Percentiles rank a stretch among this genome's conserved stretches.
Conservation (phyloP, 2,888 invertebrate genomes). For the Andrena bucephala region DNA sequence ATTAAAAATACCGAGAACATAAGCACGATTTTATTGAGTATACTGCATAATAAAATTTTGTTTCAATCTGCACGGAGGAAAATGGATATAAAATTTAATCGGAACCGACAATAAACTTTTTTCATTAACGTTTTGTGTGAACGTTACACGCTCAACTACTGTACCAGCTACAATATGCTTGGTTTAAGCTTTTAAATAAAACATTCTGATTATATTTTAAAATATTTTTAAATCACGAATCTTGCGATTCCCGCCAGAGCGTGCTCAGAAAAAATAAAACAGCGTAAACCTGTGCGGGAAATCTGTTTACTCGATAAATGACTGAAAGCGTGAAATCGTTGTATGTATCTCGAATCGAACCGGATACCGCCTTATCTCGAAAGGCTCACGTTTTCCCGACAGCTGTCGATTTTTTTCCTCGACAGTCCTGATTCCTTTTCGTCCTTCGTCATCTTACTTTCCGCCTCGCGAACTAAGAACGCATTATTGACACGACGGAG, state of each 20-base stretch:
- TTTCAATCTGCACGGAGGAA: background rate
- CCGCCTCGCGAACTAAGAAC: slow-evolving; percentile 24
- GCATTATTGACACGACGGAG: slow-evolving; percentile 14
- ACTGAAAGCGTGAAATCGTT: slow-evolving; percentile 46
- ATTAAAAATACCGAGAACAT: background rate
- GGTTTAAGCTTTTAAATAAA: background rate
- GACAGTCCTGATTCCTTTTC: slow-evolving; percentile 40
- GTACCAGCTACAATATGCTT: background rate
- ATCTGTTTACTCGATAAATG: slow-evolving; percentile 51
- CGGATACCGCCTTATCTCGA: slow-evolving; percentile 47
- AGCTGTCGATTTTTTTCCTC: slow-evolving; percentile 60
- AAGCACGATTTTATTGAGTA: background rate
- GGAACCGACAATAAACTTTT: too few species aligned
- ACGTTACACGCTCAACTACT: background rate
- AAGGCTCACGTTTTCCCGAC: slow-evolving; percentile 51
- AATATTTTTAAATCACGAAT: slow-evolving; percentile 1
- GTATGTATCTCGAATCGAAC: slow-evolving; percentile 48
- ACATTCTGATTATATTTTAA: background rate
- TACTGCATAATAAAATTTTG: background rate
- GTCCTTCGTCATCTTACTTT: slow-evolving; percentile 28
- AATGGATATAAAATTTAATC: too few species aligned
- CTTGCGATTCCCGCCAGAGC: background rate
- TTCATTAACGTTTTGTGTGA: too few species aligned
- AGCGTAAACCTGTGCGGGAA: slow-evolving; percentile 9
- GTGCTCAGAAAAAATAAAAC: background rate